Base-by-base conservation (phyloP, 2,797 vertebrate species). In the Lophotriccus pileatus region DNA sequence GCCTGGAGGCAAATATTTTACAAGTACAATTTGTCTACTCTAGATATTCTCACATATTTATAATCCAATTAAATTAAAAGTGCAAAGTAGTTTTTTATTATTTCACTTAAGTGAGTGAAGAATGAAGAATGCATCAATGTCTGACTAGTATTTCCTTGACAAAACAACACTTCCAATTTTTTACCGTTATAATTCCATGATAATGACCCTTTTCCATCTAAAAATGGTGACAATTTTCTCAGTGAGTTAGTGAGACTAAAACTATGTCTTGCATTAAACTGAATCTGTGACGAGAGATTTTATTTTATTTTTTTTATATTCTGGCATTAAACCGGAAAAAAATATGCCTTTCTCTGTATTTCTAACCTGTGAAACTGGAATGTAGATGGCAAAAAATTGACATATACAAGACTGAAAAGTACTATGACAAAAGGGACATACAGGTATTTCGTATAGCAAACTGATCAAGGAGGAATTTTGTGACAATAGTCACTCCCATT, bases 151-250 rank as follows among this genome's bases (percentile, higher is more conserved):
- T 70, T 89, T 80, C 30, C 43, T 41, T 72, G 18, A 91, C 36
- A 93, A 76, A 97, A 80, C 12, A 84, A 46, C 12, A 19, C 46
- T 81, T 77, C 32, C 43, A 47, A 70, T 7, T 70, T 95, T 97
- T 91, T 95, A 8, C 21, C 34, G 9, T 81, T 68, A 53, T 37
- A 53, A 67, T 92, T 81, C 66, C 34, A 64, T 82, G 86, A 27
- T 36, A 87, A 74, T 36, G 21, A 62, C 37, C 10, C 84, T 75
- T 89, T 74, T 28, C 84, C 36, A 91, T 85, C 67, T 75, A 66
- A 67, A 77, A 89, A n/a, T 62, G 36, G 62, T 72, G 70, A 69
- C 24, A 70, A 86, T 52, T 77, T 93, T 12, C 17, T 88, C 27
- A 89, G 47, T 75, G 79, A 89, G 15, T 62, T 80, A 53, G 22